Base-by-base conservation (phyloP, 1,140 invertebrate genomes). In the Formica exsecta region DNA sequence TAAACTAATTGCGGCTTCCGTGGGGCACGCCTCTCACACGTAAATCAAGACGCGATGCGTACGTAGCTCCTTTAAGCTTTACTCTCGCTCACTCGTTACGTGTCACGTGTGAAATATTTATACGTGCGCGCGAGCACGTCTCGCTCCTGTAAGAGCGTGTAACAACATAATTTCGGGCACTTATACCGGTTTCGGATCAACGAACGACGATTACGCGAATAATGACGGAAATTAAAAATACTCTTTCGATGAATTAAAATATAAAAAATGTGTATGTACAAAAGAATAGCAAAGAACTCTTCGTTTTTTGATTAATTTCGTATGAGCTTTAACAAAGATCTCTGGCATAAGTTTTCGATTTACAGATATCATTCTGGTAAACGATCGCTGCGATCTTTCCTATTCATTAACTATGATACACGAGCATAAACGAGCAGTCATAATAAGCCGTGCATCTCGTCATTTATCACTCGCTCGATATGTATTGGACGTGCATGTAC, bases 1-100 rank as follows among this genome's bases (percentile, higher is more conserved):
- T 94, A 94, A 95, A 94, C 94, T 94, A 95, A 95, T 94, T 95
- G 94, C 90, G 92, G 93, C 94, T 95, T 93, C 94, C 92, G 94
- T 92, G 81, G 84, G 92, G 73, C 92, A 94, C 93, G 93, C 93
- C 94, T 91, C 87, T 90, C 91, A 92, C 92, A 87, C 93, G 94
- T 95, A 94, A 95, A 95, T 95, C 94, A 95, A 94, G 93, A 93
- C 92, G 90, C 91, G 88, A 86, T 88, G 90, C 29, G 66, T 57
- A 71, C 38, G 9, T 57, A 62, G 19, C 59, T n/a, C 54, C 87
- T 86, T 89, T 81, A 86, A 89, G 87, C 64, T 89, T 89, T 76
- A 81, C 88, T 86, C 88, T 89, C 87, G 87, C 88, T 89, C 87
- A 87, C 89, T 90, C 89, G 19, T 90, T 90, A 90, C 80, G 79